Percentiles rank a stretch among this genome's conserved stretches.
phyloP scores from a whole-genome alignment of 2,113 vertebrate genomes.

The Brienomyrus longianalis region DNA sequence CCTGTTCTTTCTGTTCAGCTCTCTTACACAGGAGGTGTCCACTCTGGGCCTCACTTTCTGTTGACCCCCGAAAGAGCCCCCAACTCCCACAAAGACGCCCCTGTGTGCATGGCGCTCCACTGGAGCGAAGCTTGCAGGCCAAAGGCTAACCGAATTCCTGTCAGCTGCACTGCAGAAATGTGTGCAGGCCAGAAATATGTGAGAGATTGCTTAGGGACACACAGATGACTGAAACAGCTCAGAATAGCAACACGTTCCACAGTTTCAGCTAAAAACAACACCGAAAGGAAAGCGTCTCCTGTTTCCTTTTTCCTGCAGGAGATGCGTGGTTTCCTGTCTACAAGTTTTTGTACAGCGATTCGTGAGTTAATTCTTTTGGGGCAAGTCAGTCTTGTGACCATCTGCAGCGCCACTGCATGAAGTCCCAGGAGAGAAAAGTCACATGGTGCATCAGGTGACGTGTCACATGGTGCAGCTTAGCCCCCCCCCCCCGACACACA shows the following conservation, averaged over 20 bases:
- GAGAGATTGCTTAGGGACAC: not conserved
- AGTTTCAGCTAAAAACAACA: not conserved
- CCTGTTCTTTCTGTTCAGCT: not conserved
- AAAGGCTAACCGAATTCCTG: not conserved
- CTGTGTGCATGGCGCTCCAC: not conserved
- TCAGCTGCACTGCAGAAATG: not conserved
- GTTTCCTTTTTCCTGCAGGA: not conserved
- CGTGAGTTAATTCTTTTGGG: not conserved
- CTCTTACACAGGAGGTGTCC: not conserved
- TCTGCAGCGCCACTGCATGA: not conserved
- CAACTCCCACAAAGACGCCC: not conserved
- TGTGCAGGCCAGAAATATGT: not conserved
- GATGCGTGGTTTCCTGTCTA: not conserved
- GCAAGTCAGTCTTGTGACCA: not conserved
- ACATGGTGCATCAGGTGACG: not conserved
- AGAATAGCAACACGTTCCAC: not conserved
- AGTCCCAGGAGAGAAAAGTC: not conserved
- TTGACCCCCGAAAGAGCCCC: not conserved
- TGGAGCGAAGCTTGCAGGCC: not conserved
- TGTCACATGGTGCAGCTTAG: not conserved
- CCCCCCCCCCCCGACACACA: not conserved
- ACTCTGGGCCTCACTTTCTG: not conserved
- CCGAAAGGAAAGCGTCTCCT: not conserved
- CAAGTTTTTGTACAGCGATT: not conserved
- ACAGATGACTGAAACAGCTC: not conserved